phyloP scores from a whole-genome alignment of 2,888 invertebrate species.

The Carterocephalus palaemon region DNA sequence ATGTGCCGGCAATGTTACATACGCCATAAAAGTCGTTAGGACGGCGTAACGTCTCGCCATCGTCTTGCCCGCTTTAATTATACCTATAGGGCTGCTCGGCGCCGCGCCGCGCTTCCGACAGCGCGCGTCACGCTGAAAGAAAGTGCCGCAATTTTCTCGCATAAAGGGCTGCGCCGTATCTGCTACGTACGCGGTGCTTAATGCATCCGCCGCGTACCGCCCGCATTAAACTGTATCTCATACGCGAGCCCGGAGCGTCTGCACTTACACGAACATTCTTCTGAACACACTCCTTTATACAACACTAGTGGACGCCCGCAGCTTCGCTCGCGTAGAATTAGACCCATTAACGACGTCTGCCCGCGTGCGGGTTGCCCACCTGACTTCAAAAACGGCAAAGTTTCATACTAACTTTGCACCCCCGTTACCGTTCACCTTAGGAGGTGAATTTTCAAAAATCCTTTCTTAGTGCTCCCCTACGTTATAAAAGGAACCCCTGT shows the following conservation, averaged over 20 bases:
- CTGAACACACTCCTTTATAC: too few species aligned
- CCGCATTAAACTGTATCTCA: conserved; percentile 6
- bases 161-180: conserved; percentile 27
- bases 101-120: conserved; percentile 52
- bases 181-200: conserved; percentile 30
- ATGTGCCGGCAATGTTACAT: conserved; percentile 78
- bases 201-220: conserved; percentile 17
- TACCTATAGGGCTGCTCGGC: conserved; percentile 54
- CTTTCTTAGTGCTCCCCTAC: too few species aligned
- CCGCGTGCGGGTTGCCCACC: too few species aligned
- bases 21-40: conserved; percentile 79
- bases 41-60: conserved; percentile 76
- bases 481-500: too few species aligned
- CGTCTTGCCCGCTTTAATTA: conserved; percentile 77
- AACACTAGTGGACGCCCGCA: too few species aligned
- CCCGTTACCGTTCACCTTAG: too few species aligned
- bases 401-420: too few species aligned
- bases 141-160: conserved; percentile 29
- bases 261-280: conserved; percentile 1
- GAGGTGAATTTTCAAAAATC: too few species aligned
- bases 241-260: not conserved
- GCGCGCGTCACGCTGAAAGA: conserved; percentile 40
- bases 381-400: too few species aligned
- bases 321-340: too few species aligned
- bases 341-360: too few species aligned